Evolutionary conservation across 2,797 vertebrate genomes (phyloP), one percentile per base, ranked within the genome.

Genomic region (Brachyrhaphis roseni): DNA sequence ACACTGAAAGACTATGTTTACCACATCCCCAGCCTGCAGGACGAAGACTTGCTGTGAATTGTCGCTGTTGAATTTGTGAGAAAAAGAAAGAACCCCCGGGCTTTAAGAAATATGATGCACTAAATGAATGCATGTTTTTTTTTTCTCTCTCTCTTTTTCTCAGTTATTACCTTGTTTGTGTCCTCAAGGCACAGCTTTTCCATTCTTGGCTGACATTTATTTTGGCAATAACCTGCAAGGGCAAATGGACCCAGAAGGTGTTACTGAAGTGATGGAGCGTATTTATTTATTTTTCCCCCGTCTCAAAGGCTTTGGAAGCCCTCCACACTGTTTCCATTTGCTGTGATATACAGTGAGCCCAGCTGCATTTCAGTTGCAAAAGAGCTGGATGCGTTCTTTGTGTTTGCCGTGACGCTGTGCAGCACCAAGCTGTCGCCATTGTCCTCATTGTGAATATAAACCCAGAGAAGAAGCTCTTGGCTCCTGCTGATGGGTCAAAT

Each of bases 151-250:
- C 45, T 23, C 20, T 76, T 81, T 84, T 77, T 74, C 76, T 75
- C 79, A 78, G 86, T 78, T 88, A 90, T 93, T 90, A 86, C 87
- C 88, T 79, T 75, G 66, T 84, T 82, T 90, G 76, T 83, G 82
- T 91, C 87, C 85, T 92, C 80, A 88, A 91, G 90, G 85, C 90
- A 81, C 92, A 79, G 79, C 76, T 85, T 88, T 82, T 80, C 81
- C 79, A 83, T 79, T 83, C 90, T 94, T 93, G 93, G 92, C 92
- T 93, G 90, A 88, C 89, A 93, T 94, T 94, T 93, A 89, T 92
- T 88, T 91, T 91, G 86, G 89, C 90, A 91, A 91, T 91, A 89
- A 92, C 89, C 87, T 89, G 82, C 88, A 91, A 92, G 92, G 91
- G 82, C 86, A 92, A 91, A 92, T 93, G 79, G 89, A 88, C 85